phyloP scores from a whole-genome alignment of 2,113 vertebrate genomes.

The Triplophysa siluroides region DNA sequence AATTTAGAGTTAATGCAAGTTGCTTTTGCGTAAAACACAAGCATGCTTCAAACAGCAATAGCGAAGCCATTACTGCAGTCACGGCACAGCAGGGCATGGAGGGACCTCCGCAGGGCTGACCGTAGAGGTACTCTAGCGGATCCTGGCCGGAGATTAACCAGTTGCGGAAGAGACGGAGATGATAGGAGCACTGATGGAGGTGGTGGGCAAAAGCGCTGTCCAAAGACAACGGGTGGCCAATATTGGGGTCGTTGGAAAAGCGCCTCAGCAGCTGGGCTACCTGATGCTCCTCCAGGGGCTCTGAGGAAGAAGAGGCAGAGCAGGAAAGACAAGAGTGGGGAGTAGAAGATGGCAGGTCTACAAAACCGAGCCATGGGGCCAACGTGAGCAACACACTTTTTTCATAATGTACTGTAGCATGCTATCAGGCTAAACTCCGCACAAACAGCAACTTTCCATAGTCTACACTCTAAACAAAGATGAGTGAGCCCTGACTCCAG shows the following conservation, averaged over 20 bases:
- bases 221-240: constrained; percentile 82
- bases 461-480: neutral
- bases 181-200: constrained; percentile 97
- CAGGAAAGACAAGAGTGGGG: constrained; percentile 69
- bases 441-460: neutral
- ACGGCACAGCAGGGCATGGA: constrained; percentile 38
- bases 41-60: constrained; percentile 67
- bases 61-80: constrained; percentile 49
- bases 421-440: neutral
- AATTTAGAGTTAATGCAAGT: too few species aligned
- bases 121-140: constrained; percentile 94
- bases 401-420: constrained; percentile 2
- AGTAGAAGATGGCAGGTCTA: constrained; percentile 45
- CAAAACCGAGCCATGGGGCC: constrained; percentile 55
- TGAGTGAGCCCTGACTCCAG: constrained; percentile 24
- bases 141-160: constrained; percentile 98
- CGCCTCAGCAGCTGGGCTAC: constrained; percentile 91
- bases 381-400: constrained; percentile 47
- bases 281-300: constrained; percentile 88
- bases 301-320: constrained; percentile 80
- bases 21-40: constrained; percentile 42
- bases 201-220: constrained; percentile 92
- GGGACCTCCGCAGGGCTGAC: constrained; percentile 67
- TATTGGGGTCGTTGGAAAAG: constrained; percentile 88
- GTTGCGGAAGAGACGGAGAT: constrained; percentile 98